Percentiles rank a stretch among this genome's conserved stretches.
Evolutionary conservation across 2,888 invertebrate species (phyloP).

Genomic region (Ceraclea dissimilis): DNA sequence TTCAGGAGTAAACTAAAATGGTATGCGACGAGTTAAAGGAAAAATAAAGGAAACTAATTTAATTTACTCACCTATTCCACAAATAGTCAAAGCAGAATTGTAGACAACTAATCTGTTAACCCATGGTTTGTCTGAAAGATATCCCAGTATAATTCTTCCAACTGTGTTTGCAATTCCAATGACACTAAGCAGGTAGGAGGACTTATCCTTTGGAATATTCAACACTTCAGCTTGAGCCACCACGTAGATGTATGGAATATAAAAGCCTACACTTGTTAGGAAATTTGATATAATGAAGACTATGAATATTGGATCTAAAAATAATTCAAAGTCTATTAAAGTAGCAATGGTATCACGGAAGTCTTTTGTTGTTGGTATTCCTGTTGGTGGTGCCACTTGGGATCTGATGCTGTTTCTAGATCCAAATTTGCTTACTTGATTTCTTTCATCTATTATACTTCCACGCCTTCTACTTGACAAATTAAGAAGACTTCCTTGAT

Average conservation of each 20-base stretch:
- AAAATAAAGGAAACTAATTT: too few species aligned
- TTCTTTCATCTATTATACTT: constrained; percentile 39
- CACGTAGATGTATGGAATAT: constrained; percentile 85
- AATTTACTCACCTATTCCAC: constrained; percentile 83
- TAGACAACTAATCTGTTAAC: constrained; percentile 87
- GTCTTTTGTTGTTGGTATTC: constrained; percentile 36
- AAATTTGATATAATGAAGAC: constrained; percentile 91
- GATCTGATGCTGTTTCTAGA: constrained; percentile 44
- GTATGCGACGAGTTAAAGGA: too few species aligned
- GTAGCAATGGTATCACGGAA: constrained; percentile 63
- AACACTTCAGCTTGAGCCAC: constrained; percentile 62
- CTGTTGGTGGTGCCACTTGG: constrained; percentile 57
- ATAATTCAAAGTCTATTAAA: constrained; percentile 80
- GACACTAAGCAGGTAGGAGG: constrained; percentile 66
- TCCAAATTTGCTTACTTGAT: constrained; percentile 34
- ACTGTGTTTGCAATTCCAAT: constrained; percentile 84
- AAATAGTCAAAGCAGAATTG: constrained; percentile 77
- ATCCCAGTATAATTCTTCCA: constrained; percentile 84
- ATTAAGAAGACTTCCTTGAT: constrained; percentile 66
- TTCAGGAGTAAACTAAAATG: too few species aligned
- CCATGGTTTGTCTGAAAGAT: constrained; percentile 81
- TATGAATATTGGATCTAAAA: constrained; percentile 80
- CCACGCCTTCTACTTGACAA: constrained; percentile 47
- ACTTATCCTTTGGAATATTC: constrained; percentile 48
- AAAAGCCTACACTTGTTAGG: constrained; percentile 89